A percentile compares a stretch with the other conserved stretches of the same genome.
These are phyloP conservation scores for Dicranocentrus wangi DNA, from an alignment of 2,888 invertebrate species.

Conservation along the genomic window DNA sequence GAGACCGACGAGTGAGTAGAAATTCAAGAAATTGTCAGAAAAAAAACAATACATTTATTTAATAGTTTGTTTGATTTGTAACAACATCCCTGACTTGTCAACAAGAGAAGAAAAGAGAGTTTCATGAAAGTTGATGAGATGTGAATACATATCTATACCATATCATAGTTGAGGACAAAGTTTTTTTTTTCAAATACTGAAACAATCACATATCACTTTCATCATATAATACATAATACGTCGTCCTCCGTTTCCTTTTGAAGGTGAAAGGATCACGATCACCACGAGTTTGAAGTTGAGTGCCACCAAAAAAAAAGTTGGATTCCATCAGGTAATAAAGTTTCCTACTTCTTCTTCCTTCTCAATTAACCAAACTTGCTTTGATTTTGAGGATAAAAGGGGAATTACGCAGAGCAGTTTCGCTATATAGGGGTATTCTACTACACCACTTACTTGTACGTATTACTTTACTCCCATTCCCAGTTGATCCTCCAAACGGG, in stretches of 20 bases:
- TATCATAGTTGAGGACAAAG: background rate
- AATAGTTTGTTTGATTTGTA: background rate
- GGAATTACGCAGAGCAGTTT: too few species aligned
- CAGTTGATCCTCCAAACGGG: too few species aligned
- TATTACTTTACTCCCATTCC: too few species aligned
- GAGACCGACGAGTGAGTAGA: too few species aligned
- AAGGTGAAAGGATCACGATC: too few species aligned
- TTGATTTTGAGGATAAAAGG: background rate
- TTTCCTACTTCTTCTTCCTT: background rate
- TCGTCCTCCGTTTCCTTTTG: too few species aligned
- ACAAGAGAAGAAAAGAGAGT: background rate
- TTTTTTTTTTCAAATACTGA: background rate
- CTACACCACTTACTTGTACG: too few species aligned
- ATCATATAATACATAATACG: background rate
- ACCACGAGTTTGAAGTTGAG: background rate
- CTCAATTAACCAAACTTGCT: background rate
- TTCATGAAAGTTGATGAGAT: background rate
- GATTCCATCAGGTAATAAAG: conserved; percentile 28
- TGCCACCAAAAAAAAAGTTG: background rate
- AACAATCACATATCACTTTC: conserved; percentile 26
- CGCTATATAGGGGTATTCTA: too few species aligned
- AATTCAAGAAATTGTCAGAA: too few species aligned
- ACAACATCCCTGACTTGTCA: background rate
- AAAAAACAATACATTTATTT: too few species aligned
- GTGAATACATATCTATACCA: background rate